Conservation (phyloP, 2,888 invertebrate genomes). For the Epistrophe grossulariae region DNA sequence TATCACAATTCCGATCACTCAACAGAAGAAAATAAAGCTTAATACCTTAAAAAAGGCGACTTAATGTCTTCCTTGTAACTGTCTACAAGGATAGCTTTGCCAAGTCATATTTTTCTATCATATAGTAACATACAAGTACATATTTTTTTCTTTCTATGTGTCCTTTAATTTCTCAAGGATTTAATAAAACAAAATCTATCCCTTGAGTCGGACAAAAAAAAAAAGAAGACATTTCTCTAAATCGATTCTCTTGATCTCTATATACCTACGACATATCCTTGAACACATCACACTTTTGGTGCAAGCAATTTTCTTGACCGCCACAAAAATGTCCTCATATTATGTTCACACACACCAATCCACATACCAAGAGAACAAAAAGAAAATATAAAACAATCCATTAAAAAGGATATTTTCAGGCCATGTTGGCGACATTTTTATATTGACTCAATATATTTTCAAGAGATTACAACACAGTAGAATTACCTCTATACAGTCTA, state of each 20-base stretch:
- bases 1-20: not conserved
- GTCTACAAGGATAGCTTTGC: not conserved
- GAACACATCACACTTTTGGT: conserved; percentile 52
- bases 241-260: conserved; percentile 48
- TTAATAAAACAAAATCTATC: conserved; percentile 56
- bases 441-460: conserved; percentile 64
- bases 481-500: not conserved
- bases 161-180: conserved; percentile 64
- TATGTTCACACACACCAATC: conserved; percentile 7
- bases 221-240: conserved; percentile 37
- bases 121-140: too few relatives aligned
- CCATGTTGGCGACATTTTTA: conserved; percentile 28
- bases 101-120: not conserved
- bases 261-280: conserved; percentile 44
- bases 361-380: not conserved
- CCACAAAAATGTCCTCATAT: conserved; percentile 34
- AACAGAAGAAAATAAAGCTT: not conserved
- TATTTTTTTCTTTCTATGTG: not conserved
- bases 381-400: conserved; percentile 56
- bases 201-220: conserved; percentile 25
- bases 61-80: conserved; percentile 32
- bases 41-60: not conserved
- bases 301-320: conserved; percentile 46
- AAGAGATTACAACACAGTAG: conserved; percentile 53
- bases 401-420: conserved; percentile 69